phyloP scores from a whole-genome alignment of 2,888 invertebrate species.

The Platycheirus albimanus region DNA sequence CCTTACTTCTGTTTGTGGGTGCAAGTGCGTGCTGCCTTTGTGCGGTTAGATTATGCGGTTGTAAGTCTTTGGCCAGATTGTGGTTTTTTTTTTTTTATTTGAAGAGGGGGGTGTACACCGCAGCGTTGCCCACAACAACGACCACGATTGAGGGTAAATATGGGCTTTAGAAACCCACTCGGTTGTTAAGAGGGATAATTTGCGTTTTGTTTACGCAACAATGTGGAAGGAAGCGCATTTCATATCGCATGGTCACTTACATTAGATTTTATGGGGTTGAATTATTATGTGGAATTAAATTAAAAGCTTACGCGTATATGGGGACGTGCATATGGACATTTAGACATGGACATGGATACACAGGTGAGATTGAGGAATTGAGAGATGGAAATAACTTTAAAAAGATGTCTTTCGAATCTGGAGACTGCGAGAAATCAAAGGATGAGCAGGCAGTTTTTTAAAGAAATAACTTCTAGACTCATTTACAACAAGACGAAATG shows the following conservation, averaged over 20 bases:
- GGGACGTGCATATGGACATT: neutral
- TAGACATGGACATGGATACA: neutral
- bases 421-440: too few species aligned
- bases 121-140: constrained; percentile 23
- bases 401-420: too few species aligned
- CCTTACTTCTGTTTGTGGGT: constrained; percentile 59
- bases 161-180: constrained; percentile 53
- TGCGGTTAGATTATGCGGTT: constrained; percentile 72
- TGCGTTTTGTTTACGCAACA: constrained; percentile 74
- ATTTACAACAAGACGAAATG: too few species aligned
- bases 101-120: constrained; percentile 34
- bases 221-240: constrained; percentile 70
- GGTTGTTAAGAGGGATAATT: constrained; percentile 72
- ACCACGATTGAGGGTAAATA: constrained; percentile 66
- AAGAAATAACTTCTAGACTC: too few species aligned
- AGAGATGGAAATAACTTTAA: neutral
- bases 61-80: constrained; percentile 69
- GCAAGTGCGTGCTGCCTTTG: constrained; percentile 69
- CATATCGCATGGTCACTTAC: constrained; percentile 68
- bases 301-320: constrained; percentile 3
- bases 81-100: too few species aligned
- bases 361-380: constrained; percentile 9
- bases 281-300: constrained; percentile 24
- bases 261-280: constrained; percentile 38
- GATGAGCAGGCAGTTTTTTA: too few species aligned